These are phyloP conservation scores for Anser cygnoides DNA, from an alignment of 2,113 vertebrate genomes.

Conservation along the genomic window DNA sequence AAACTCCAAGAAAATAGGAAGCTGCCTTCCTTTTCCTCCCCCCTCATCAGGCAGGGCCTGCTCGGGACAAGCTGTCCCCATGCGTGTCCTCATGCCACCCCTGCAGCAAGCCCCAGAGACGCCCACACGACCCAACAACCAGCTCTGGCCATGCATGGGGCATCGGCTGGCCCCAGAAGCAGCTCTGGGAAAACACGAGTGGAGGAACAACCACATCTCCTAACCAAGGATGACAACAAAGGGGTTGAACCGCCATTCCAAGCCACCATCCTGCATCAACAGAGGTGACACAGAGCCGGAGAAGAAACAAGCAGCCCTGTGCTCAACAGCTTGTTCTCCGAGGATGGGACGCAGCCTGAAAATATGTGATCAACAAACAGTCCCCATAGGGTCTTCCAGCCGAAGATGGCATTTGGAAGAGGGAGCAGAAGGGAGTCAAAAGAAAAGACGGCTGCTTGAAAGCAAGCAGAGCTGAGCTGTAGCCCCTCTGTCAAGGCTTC, in stretches of 20 bases:
- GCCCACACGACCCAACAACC: background rate
- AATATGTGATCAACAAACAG: background rate
- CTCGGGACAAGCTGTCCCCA: background rate
- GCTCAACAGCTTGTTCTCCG: background rate
- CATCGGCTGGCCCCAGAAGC: background rate
- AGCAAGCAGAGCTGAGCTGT: background rate
- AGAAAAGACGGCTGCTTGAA: background rate
- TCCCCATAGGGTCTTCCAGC: background rate
- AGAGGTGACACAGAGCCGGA: background rate
- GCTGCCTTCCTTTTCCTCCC: background rate
- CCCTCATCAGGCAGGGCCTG: background rate
- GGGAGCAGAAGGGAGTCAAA: background rate
- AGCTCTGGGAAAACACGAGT: background rate
- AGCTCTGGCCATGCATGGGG: background rate
- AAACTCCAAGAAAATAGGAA: background rate
- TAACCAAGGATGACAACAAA: background rate
- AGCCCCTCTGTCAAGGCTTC: background rate
- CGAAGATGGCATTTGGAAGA: background rate
- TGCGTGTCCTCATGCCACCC: fast-evolving
- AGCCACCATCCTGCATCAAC: background rate
- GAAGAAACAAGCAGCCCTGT: background rate
- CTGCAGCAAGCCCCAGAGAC: background rate
- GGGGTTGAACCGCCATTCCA: background rate
- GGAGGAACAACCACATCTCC: background rate
- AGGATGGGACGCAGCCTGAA: background rate